phyloP scores from a whole-genome alignment of 2,888 invertebrate genomes.

The Chouioia cunea region DNA sequence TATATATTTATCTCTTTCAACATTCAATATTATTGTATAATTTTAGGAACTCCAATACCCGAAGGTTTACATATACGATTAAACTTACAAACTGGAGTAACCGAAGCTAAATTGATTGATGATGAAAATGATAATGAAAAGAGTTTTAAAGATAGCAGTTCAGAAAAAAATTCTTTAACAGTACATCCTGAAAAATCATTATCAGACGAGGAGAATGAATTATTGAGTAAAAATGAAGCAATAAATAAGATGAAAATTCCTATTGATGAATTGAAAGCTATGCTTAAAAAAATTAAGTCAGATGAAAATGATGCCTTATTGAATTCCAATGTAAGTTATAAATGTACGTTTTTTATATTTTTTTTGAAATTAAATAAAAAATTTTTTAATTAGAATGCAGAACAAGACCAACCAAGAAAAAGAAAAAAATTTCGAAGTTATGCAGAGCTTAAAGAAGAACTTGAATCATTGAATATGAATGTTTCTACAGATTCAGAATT shows the following conservation, averaged over 20 bases:
- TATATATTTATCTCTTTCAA: constrained; percentile 4
- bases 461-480: constrained; percentile 74
- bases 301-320: constrained; percentile 50
- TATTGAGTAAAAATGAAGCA: constrained; percentile 63
- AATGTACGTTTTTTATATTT: constrained; percentile 5
- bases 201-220: constrained; percentile 48
- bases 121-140: constrained; percentile 54
- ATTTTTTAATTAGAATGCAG: constrained; percentile 7
- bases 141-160: constrained; percentile 42
- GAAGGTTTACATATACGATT: constrained; percentile 81
- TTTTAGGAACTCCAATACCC: constrained; percentile 78
- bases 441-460: constrained; percentile 77
- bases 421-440: constrained; percentile 71
- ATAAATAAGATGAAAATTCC: constrained; percentile 55
- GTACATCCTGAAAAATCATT: constrained; percentile 58
- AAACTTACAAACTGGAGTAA: constrained; percentile 80
- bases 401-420: constrained; percentile 11
- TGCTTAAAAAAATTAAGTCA: constrained; percentile 61
- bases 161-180: constrained; percentile 55
- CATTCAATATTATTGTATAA: constrained; percentile 10
- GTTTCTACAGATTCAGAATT: constrained; percentile 80
- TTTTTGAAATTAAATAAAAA: constrained; percentile 18
- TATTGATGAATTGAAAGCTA: constrained; percentile 60
- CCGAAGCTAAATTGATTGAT: constrained; percentile 80
- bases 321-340: constrained; percentile 51